phyloP scores from a whole-genome alignment of 1,140 invertebrate genomes.

The Cotesia typhae region DNA sequence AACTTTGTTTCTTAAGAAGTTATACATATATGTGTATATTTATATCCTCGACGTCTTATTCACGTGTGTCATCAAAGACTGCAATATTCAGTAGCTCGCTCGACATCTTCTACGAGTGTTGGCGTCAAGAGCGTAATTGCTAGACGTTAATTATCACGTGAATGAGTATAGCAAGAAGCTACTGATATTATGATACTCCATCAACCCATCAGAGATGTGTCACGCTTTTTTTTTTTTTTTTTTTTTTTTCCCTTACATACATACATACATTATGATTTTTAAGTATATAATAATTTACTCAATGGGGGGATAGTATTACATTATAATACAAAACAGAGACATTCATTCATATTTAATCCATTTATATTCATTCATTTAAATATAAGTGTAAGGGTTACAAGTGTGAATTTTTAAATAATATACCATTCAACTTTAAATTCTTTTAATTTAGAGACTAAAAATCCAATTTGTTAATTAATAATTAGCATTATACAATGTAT shows the following conservation, averaged over 20 bases:
- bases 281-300: too few species aligned
- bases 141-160: conserved; percentile 56
- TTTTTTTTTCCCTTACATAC: neutral
- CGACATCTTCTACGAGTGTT: conserved; percentile 28
- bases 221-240: neutral
- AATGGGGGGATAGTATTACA: too few species aligned
- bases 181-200: neutral
- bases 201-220: neutral
- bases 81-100: conserved; percentile 46
- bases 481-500: too few species aligned
- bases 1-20: conserved; percentile 42
- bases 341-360: too few species aligned
- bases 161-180: conserved; percentile 36
- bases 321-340: too few species aligned
- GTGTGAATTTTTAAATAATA: too few species aligned
- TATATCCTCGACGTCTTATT: conserved; percentile 44
- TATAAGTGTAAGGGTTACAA: too few species aligned
- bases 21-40: conserved; percentile 44
- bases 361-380: too few species aligned
- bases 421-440: too few species aligned
- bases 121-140: conserved; percentile 49
- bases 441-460: too few species aligned
- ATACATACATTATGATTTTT: neutral
- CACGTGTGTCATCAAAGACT: conserved; percentile 50
- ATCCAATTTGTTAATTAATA: too few species aligned